Evolutionary conservation across 2,113 vertebrate genomes (phyloP).

Genomic region (Cephalopterus ornatus): DNA sequence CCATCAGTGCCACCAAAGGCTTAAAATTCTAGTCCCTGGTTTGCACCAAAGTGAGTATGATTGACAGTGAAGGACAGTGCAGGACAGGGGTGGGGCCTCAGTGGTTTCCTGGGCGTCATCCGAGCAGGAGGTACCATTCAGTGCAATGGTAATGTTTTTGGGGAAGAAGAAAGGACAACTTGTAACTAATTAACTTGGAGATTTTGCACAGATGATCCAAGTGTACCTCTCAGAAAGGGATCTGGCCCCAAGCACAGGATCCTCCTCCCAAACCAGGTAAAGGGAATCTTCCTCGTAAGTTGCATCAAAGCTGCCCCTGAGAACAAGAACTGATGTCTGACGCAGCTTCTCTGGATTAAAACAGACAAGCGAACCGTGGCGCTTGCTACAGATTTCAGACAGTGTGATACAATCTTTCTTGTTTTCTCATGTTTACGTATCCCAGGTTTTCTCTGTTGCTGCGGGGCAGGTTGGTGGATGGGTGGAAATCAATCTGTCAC

Average conservation of each 20-base stretch:
- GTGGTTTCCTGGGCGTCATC: background rate
- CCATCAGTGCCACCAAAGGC: background rate
- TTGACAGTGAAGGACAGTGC: background rate
- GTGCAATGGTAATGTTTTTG: background rate
- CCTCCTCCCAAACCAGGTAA: background rate
- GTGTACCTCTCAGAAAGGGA: background rate
- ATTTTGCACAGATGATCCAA: background rate
- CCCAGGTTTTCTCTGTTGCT: conserved; percentile 62
- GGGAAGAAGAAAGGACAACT: background rate
- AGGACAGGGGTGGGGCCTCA: background rate
- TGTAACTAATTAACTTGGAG: background rate
- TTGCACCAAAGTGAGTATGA: background rate
- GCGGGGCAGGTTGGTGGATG: conserved; percentile 51
- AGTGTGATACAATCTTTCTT: conserved; percentile 51
- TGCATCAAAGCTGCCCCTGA: background rate
- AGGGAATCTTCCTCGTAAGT: background rate
- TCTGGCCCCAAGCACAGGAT: background rate
- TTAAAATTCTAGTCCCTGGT: background rate
- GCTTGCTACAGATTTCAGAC: background rate
- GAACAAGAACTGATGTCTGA: background rate
- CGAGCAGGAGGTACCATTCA: background rate
- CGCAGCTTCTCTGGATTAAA: background rate
- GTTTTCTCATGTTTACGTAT: conserved; percentile 67
- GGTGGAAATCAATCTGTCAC: conserved; percentile 63
- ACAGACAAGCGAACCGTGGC: background rate